A percentile compares a stretch with the other conserved stretches of the same genome.
Evolutionary conservation across 2,888 invertebrate species (phyloP).

Genomic region (Macaria liturata): DNA sequence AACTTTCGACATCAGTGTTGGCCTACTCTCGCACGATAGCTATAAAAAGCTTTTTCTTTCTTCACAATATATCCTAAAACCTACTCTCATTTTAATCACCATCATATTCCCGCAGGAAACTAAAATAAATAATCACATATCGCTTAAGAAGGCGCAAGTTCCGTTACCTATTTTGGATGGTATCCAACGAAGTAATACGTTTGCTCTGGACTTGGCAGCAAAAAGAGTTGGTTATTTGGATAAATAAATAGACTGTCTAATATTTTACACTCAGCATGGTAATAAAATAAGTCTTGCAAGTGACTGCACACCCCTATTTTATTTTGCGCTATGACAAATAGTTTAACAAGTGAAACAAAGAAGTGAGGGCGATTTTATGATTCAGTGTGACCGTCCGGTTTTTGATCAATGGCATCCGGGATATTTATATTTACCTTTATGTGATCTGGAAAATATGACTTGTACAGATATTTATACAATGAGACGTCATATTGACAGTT

Average conservation of each 20-base stretch:
- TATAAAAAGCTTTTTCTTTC: too few species aligned
- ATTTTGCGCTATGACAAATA: slow-evolving; percentile 4
- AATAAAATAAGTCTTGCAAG: slow-evolving; percentile 14
- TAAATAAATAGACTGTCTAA: slow-evolving; percentile 25
- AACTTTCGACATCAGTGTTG: too few species aligned
- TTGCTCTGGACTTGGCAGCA: slow-evolving; percentile 47
- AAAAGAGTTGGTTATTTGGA: slow-evolving; percentile 37
- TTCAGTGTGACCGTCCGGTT: not conserved
- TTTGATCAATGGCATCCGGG: not conserved
- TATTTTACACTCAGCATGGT: slow-evolving; percentile 23
- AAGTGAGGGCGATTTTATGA: slow-evolving; percentile 3
- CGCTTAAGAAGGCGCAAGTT: slow-evolving; percentile 35
- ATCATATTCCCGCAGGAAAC: slow-evolving; percentile 4
- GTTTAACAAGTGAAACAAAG: slow-evolving; percentile 1
- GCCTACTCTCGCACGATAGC: too few species aligned
- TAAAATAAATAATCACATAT: slow-evolving; percentile 21
- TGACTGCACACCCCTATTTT: slow-evolving; percentile 13
- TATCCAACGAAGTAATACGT: slow-evolving; percentile 56
- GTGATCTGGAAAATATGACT: not conserved
- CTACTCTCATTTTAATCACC: not conserved
- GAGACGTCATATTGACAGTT: slow-evolving; percentile 9
- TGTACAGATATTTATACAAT: not conserved
- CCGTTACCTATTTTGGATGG: slow-evolving; percentile 52
- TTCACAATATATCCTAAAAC: too few species aligned
- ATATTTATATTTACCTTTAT: not conserved